Conservation (phyloP, 2,797 vertebrate species). For the Gadopsis marmoratus region DNA sequence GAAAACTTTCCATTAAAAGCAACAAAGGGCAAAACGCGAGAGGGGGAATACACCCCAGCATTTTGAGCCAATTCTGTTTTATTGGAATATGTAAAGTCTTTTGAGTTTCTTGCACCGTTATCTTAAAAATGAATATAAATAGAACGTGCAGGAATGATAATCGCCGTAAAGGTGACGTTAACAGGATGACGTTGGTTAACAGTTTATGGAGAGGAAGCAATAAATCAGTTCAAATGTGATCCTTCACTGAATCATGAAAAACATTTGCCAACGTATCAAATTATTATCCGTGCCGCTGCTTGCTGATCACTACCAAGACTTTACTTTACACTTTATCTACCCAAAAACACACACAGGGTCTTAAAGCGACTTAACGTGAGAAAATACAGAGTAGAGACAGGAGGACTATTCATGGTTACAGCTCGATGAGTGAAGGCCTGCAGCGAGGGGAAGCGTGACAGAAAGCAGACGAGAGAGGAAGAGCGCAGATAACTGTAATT, state of each 20-base stretch:
- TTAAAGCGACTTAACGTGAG: background rate
- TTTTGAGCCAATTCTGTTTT: background rate
- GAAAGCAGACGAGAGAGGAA: conserved; percentile 23
- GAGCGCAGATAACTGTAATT: conserved; percentile 48
- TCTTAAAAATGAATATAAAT: background rate
- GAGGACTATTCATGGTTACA: background rate
- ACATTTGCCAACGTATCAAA: background rate
- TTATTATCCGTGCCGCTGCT: background rate
- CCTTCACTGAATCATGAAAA: background rate
- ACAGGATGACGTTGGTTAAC: background rate
- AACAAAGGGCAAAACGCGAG: background rate
- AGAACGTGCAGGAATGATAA: background rate
- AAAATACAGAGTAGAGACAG: background rate
- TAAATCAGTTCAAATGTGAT: background rate
- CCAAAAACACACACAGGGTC: background rate
- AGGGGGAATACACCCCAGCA: background rate
- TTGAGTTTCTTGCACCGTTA: background rate
- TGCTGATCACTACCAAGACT: background rate
- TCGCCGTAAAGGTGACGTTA: background rate
- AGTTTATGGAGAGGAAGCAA: background rate
- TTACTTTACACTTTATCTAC: background rate
- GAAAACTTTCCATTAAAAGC: background rate
- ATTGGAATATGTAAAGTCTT: background rate
- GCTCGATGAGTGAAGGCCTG: conserved; percentile 24
- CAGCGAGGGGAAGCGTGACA: conserved; percentile 11